Conservation (phyloP, 2,888 invertebrate species). For the Apoderus coryli region DNA sequence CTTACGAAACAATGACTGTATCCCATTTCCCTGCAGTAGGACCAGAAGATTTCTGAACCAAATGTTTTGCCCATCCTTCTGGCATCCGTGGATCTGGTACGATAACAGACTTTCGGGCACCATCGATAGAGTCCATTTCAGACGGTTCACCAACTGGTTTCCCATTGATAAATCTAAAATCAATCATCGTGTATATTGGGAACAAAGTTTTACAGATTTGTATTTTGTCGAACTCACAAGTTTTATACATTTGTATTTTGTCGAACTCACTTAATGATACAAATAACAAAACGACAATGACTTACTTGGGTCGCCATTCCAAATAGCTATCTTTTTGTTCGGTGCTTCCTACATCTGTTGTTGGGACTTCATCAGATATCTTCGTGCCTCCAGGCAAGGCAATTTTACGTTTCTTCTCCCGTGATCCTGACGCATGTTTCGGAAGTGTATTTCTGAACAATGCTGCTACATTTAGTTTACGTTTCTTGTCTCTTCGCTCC, state of each 20-base stretch:
- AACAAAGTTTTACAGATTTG: no score
- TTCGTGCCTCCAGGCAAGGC: no score
- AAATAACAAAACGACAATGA: no score
- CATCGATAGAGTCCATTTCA: constrained; percentile 31
- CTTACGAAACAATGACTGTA: constrained; percentile 53
- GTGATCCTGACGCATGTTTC: constrained; percentile 20
- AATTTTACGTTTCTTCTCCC: constrained; percentile 16
- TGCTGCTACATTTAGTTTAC: constrained; percentile 53
- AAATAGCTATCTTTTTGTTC: no score
- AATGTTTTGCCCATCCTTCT: constrained; percentile 63
- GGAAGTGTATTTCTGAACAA: constrained; percentile 40
- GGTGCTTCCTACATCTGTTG: no score
- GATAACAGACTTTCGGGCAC: constrained; percentile 38
- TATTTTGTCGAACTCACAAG: no score
- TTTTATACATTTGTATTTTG: no score
- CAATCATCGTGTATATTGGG: no score
- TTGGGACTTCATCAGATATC: no score
- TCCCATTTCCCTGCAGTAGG: constrained; percentile 72
- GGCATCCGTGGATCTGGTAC: constrained; percentile 63
- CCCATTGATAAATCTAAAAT: no score
- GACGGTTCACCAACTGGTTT: constrained; percentile 46
- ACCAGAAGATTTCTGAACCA: constrained; percentile 54
- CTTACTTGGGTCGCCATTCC: no score
- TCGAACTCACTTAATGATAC: no score
- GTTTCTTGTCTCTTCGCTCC: constrained; percentile 53